phyloP scores from a whole-genome alignment of 2,888 invertebrate genomes.

The Macropis europaea region DNA sequence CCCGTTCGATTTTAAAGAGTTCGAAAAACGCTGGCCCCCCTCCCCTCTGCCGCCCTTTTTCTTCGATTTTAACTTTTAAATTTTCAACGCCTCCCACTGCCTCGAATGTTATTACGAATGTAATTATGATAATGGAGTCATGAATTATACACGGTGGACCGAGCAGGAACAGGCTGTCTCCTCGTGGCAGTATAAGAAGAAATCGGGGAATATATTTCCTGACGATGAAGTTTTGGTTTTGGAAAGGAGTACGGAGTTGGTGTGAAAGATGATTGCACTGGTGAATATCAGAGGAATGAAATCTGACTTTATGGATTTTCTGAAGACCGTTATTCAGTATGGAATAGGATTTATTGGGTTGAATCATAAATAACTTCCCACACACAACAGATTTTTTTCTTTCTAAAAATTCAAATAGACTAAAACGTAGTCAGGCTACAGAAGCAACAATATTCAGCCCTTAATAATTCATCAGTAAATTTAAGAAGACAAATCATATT shows the following conservation, averaged over 20 bases:
- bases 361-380: no score
- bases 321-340: no score
- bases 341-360: no score
- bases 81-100: neutral
- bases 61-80: slow-evolving; percentile 43
- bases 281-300: no score
- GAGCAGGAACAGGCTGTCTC: slow-evolving; percentile 16
- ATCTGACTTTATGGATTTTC: no score
- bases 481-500: no score
- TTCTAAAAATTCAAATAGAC: no score
- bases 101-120: slow-evolving; percentile 30
- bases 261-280: no score
- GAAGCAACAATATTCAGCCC: no score
- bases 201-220: slow-evolving; percentile 23
- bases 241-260: slow-evolving; percentile 22
- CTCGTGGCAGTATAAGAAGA: slow-evolving; percentile 8
- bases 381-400: no score
- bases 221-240: slow-evolving; percentile 34
- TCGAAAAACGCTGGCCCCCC: slow-evolving; percentile 8
- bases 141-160: slow-evolving; percentile 33
- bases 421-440: no score
- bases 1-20: slow-evolving; percentile 12
- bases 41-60: neutral
- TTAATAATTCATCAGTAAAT: no score
- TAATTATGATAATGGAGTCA: slow-evolving; percentile 43